Evolutionary conservation across 2,888 invertebrate species (phyloP).

Genomic region (Melangyna quadrimaculata): DNA sequence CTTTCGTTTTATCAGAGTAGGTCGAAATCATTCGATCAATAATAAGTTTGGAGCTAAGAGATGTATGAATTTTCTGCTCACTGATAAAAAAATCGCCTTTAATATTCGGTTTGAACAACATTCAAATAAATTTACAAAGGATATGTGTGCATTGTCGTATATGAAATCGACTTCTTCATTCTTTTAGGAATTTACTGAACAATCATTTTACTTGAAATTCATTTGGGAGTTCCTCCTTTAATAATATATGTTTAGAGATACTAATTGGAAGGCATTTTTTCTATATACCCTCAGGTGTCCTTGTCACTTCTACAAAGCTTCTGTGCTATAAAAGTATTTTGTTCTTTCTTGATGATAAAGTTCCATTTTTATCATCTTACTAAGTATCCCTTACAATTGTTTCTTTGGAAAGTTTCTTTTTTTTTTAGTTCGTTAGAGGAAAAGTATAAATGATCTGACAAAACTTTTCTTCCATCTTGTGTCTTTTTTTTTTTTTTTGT

Average conservation of each 20-base stretch:
- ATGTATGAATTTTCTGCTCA: too few relatives aligned
- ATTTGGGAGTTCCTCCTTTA: neutral
- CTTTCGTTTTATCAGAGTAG: too few relatives aligned
- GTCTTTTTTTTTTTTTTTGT: neutral
- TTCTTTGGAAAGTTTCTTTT: neutral
- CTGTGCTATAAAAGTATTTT: neutral
- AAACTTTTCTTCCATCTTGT: slow-evolving; percentile 18
- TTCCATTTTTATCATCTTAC: slow-evolving; percentile 18
- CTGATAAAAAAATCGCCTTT: too few relatives aligned
- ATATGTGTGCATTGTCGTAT: too few relatives aligned
- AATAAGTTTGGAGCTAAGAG: too few relatives aligned
- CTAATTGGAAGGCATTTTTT: neutral
- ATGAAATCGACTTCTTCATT: too few relatives aligned
- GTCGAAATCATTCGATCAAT: too few relatives aligned
- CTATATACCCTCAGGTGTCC: neutral
- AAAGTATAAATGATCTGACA: slow-evolving; percentile 28
- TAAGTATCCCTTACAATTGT: neutral
- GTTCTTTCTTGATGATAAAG: neutral
- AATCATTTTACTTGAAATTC: neutral
- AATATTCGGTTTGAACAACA: too few relatives aligned
- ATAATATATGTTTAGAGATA: neutral
- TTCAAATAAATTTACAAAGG: too few relatives aligned
- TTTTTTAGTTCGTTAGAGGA: neutral
- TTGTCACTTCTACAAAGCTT: neutral
- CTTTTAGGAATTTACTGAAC: neutral